Percentiles rank a stretch among this genome's conserved stretches.
Conservation (phyloP, 2,797 vertebrate species). For the Enteromius viviparus region DNA sequence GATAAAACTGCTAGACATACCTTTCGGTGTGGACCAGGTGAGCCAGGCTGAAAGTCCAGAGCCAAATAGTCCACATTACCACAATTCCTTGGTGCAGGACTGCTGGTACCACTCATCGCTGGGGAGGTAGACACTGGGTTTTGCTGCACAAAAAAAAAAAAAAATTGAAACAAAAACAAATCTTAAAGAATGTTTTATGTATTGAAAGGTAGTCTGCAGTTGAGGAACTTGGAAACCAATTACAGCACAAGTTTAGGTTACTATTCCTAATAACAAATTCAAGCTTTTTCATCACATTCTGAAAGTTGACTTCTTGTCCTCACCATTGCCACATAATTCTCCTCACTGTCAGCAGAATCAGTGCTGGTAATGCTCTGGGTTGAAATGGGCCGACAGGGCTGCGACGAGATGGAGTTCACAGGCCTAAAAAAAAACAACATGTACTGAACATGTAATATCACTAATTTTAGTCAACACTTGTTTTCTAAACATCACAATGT, state of each 20-base stretch:
- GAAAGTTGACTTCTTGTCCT: conserved; percentile 58
- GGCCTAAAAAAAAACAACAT: conserved; percentile 73
- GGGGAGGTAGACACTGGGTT: conserved; percentile 97
- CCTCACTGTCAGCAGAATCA: conserved; percentile 97
- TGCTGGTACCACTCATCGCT: conserved; percentile 92
- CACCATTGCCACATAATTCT: conserved; percentile 99
- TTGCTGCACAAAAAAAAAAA: conserved; percentile 80
- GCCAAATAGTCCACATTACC: conserved; percentile 96
- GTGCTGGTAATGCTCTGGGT: conserved; percentile 99
- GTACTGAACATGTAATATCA: not conserved
- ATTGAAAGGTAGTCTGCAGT: not conserved
- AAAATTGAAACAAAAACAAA: conserved; percentile 3
- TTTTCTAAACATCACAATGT: not conserved
- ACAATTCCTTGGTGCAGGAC: conserved; percentile 94
- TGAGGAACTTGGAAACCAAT: not conserved
- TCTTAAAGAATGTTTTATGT: not conserved
- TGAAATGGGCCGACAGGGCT: conserved; percentile 94
- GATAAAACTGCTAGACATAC: conserved; percentile 68
- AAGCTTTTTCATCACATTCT: not conserved
- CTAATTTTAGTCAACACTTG: not conserved
- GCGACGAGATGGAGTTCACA: conserved; percentile 87
- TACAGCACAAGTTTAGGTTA: not conserved
- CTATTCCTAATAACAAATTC: not conserved
- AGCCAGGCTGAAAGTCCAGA: conserved; percentile 94
- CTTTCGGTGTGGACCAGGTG: conserved; percentile 95